A percentile compares a stretch with the other conserved stretches of the same genome.
phyloP scores from a whole-genome alignment of 92 coral and sea anemone genomes.

The Epizoanthus ramosus region DNA sequence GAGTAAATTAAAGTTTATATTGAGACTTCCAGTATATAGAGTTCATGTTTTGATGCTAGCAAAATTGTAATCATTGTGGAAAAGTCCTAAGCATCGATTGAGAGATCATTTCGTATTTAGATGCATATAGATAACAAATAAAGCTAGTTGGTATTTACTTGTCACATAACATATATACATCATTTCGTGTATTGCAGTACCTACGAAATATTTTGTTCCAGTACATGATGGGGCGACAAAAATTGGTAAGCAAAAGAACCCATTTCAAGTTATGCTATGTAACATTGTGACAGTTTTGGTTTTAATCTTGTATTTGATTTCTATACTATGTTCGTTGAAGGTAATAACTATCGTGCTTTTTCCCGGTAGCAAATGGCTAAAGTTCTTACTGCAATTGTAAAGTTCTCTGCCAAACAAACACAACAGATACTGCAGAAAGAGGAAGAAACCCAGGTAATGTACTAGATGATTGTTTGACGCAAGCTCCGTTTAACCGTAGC shows the following conservation, averaged over 20 bases:
- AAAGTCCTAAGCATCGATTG: too few species aligned
- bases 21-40: too few species aligned
- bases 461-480: background rate
- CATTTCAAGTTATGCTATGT: too few species aligned
- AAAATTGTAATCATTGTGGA: too few species aligned
- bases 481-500: too few species aligned
- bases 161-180: background rate
- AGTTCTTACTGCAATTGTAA: conserved; percentile 90
- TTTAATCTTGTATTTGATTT: too few species aligned
- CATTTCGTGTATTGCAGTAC: conserved; percentile 66
- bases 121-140: too few species aligned
- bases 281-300: background rate
- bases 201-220: conserved; percentile 93
- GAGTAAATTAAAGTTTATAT: too few species aligned
- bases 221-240: conserved; percentile 98
- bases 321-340: too few species aligned
- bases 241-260: conserved; percentile 59
- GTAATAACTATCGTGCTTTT: background rate
- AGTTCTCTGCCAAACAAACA: conserved; percentile 84
- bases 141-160: too few species aligned
- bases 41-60: too few species aligned
- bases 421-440: conserved; percentile 88
- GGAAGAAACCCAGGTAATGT: conserved; percentile 63
- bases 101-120: too few species aligned
- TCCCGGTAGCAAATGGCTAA: conserved; percentile 91